A percentile compares a stretch with the other conserved stretches of the same genome.
Evolutionary conservation across 2,888 invertebrate genomes (phyloP).

Genomic region (Blera fallax): DNA sequence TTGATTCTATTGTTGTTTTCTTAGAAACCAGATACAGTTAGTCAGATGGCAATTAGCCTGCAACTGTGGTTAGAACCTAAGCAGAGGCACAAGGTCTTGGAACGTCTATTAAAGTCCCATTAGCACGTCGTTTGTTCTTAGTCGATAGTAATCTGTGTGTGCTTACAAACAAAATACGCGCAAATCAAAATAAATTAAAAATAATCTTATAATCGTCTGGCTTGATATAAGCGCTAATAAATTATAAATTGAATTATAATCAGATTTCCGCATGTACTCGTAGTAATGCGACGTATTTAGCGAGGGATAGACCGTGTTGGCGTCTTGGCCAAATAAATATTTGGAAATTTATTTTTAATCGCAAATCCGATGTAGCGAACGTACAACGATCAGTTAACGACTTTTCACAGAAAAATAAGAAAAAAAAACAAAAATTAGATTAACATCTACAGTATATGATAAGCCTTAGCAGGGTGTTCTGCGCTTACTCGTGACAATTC

Average conservation of each 20-base stretch:
- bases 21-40: background rate
- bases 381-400: background rate
- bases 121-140: no score
- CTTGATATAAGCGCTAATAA: background rate
- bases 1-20: background rate
- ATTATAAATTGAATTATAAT: background rate
- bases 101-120: no score
- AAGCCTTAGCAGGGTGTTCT: no score
- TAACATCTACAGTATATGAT: no score
- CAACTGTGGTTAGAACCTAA: no score
- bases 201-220: background rate
- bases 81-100: no score
- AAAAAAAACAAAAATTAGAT: background rate
- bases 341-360: background rate
- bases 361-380: background rate
- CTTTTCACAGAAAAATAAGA: background rate
- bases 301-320: no score
- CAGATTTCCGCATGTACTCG: background rate
- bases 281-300: no score
- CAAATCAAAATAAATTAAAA: background rate
- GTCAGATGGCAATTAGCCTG: no score
- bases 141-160: no score
- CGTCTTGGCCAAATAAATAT: background rate
- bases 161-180: background rate
- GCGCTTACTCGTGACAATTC: no score